phyloP scores from a whole-genome alignment of 1,140 invertebrate genomes.

The Papilio machaon region DNA sequence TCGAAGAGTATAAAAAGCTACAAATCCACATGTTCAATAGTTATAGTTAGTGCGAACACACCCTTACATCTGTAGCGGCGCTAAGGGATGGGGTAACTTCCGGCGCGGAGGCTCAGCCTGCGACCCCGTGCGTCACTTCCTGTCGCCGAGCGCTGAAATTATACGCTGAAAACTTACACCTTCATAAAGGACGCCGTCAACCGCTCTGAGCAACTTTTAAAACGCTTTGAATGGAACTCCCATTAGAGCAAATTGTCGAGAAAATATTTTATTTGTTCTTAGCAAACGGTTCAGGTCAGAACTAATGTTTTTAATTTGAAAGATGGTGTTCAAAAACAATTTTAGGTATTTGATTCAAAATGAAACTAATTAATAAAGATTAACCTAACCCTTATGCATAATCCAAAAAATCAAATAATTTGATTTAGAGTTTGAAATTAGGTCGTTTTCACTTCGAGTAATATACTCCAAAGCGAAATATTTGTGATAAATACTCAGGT shows the following conservation, averaged over 20 bases:
- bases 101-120: not conserved
- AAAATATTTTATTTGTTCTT: not conserved
- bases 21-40: not conserved
- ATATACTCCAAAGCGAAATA: not conserved
- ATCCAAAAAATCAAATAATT: not conserved
- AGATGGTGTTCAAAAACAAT: not conserved
- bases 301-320: not conserved
- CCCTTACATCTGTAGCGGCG: not conserved
- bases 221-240: conserved; percentile 11
- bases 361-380: not conserved
- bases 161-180: conserved; percentile 28
- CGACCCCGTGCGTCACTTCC: not conserved
- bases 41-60: not conserved
- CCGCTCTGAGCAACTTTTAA: not conserved
- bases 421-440: not conserved
- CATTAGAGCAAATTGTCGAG: not conserved
- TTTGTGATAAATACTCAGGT: not conserved
- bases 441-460: not conserved
- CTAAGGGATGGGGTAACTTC: not conserved
- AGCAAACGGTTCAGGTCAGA: not conserved
- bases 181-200: conserved; percentile 1
- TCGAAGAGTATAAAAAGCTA: not conserved
- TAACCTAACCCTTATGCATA: too few species aligned
- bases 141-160: conserved; percentile 11
- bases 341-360: not conserved